Base-by-base conservation (phyloP, 2,113 vertebrate species). In the Arenaria interpres region DNA sequence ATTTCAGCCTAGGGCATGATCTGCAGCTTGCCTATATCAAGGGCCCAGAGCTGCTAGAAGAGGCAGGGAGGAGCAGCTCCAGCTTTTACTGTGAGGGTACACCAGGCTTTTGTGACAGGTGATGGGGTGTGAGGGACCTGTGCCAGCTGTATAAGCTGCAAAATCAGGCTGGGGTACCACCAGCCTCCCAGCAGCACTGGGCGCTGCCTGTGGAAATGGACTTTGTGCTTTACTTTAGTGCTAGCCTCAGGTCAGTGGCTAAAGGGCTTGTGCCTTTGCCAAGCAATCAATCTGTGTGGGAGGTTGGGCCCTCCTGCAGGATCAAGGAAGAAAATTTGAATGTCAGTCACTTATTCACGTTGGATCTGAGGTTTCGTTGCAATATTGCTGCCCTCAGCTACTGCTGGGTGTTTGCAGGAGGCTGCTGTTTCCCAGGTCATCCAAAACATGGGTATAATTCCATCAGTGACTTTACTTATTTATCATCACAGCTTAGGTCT, bases 121-220 rank as follows among this genome's bases (percentile, higher is more conserved):
- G 0, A 4, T 30, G 57, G 56, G 41, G 7, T 17, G 3, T 25
- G 68, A 51, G 39, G 17, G 41, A 27, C n/a, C 33, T 23, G 7
- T 24, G n/a, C 15, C 32, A 89, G 23, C 25, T 25, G 25, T 14
- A 33, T 6, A 32, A 51, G 17, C 46, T 89, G 56, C 56, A n/a
- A n/a, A 72, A 32, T 27, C 43, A 76, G 33, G 13, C 43, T 74
- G 83, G 73, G 43, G 14, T 33, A 56, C 33, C 39, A 64, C 21
- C 51, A 72, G 63, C 35, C 18, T 79, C 48, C 46, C 1, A 1
- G 57, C 30, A 79, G 56, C 1, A 0, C 13, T 0, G 1, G 32
- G 39, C 48, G n/a, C 9, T 27, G 20, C 30, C 53, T 48, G 28
- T 45, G 51, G 64, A 37, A 43, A 30, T 10, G 15, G 53, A 56